Base-by-base conservation (phyloP, 2,113 vertebrate genomes). In the Pachyramphus minor region DNA sequence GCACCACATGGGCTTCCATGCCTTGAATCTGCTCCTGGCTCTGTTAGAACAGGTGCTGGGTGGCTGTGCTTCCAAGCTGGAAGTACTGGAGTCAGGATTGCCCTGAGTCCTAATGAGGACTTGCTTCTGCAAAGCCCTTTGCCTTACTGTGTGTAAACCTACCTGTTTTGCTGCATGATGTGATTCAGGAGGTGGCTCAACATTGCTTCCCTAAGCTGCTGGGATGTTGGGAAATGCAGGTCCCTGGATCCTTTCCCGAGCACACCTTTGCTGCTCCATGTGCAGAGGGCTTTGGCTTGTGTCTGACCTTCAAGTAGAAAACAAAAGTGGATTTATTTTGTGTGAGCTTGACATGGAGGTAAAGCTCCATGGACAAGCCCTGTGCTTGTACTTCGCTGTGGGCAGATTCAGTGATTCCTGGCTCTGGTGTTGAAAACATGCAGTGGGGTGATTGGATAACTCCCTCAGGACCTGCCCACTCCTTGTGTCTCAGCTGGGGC, bases 391-490 rank as follows among this genome's bases (percentile, higher is more conserved):
- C 25, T 45, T 68, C 22, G 16, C 5, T 1, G 14, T 47, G 37
- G 60, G 33, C 37, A 37, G 47, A 8, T 45, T 2, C 8, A 11
- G 8, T 16, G 14, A 24, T 81, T 24, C 58, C 67, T 50, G 79
- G 49, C 75, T 68, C 49, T 53, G 56, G 30, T 1, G 0, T 13
- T 77, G 67, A 10, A 20, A 53, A 24, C 0, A 0, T 12, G 33
- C 31, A 19, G 49, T 49, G 22, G 24, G 5, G 28, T 37, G 5
- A 11, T 17, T 55, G 33, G 60, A 1, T 28, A 21, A 23, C 33
- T 68, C 14, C 47, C 44, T 63, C 0, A 0, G 18, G 14, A 19
- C 39, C 59, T 87, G 25, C 74, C 60, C 20, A 1, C 44, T 60
- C 69, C 25, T 31, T 31, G 25, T 47, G 45, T 50, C 53, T 68